These are phyloP conservation scores for Cuculus canorus DNA, from an alignment of 2,797 vertebrate species.

Conservation along the genomic window DNA sequence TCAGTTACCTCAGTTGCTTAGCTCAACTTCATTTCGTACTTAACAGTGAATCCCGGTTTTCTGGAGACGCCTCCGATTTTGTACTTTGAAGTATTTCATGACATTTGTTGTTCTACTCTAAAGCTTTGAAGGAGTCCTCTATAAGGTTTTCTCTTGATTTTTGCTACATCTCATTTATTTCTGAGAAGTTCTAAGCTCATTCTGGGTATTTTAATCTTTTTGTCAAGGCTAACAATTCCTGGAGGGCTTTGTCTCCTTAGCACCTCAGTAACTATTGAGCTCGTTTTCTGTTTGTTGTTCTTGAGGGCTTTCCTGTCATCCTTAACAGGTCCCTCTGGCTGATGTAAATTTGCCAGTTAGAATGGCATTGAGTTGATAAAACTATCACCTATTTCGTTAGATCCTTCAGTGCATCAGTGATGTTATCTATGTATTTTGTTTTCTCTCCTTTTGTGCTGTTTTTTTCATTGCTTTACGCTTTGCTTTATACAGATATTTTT, in stretches of 20 bases:
- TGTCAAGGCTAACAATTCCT: constrained; percentile 13
- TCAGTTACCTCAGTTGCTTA: not conserved
- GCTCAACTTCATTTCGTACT: not conserved
- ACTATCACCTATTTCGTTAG: not conserved
- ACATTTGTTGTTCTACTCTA: not conserved
- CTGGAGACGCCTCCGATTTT: not conserved
- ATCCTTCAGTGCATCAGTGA: not conserved
- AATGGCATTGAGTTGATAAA: not conserved
- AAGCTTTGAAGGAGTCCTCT: not conserved
- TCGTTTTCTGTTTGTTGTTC: not conserved
- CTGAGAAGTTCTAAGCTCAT: not conserved
- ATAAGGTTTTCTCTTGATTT: not conserved
- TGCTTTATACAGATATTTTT: not conserved
- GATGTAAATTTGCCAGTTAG: constrained; percentile 3
- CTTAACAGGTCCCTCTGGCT: not conserved
- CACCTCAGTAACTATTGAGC: not conserved
- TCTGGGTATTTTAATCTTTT: not conserved
- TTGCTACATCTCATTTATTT: not conserved
- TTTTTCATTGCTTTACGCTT: not conserved
- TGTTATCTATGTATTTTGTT: not conserved
- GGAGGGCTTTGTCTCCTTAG: not conserved
- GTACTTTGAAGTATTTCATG: not conserved
- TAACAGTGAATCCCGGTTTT: not conserved
- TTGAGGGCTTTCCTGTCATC: not conserved
- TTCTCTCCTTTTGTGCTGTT: not conserved